phyloP scores from a whole-genome alignment of 2,113 vertebrate genomes.

The Lethenteron reissneri region DNA sequence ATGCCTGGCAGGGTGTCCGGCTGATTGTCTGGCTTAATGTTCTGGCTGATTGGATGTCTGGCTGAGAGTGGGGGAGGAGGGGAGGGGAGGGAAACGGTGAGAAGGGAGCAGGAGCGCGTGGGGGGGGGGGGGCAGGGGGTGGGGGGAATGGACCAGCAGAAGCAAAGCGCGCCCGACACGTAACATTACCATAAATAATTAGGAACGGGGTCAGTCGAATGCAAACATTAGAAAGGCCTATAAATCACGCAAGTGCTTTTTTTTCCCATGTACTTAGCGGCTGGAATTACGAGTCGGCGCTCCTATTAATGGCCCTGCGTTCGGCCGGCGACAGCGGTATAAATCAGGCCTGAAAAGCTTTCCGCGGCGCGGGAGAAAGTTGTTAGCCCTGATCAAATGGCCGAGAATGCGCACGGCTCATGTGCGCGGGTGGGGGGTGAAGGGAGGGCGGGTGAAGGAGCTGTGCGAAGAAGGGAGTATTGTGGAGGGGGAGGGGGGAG shows the following conservation, averaged over 20 bases:
- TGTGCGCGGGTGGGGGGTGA: too few species aligned
- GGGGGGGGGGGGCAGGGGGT: too few species aligned
- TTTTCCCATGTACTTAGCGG: not conserved
- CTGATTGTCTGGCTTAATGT: too few species aligned
- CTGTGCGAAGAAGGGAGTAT: too few species aligned
- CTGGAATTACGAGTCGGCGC: conserved; percentile 5
- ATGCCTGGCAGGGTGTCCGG: too few species aligned
- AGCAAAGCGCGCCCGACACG: conserved; percentile 1
- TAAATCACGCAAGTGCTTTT: conserved; percentile 4
- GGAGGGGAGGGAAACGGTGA: too few species aligned
- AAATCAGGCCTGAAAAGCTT: conserved; percentile 6
- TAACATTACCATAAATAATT: conserved; percentile 6
- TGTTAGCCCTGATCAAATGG: conserved; percentile 2
- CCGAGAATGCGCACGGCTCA: not conserved
- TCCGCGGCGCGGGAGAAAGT: not conserved
- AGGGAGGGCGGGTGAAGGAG: too few species aligned
- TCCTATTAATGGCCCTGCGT: conserved; percentile 6
- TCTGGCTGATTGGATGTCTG: too few species aligned
- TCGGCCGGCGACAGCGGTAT: conserved; percentile 2
- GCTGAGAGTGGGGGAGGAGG: too few species aligned
- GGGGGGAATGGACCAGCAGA: too few species aligned
- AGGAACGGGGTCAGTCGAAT: conserved; percentile 6
- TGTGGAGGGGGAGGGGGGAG: too few species aligned
- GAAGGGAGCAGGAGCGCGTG: too few species aligned
- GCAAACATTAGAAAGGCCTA: conserved; percentile 5